Base-by-base conservation (phyloP, 2,797 vertebrate species). In the Falco columbarius region DNA sequence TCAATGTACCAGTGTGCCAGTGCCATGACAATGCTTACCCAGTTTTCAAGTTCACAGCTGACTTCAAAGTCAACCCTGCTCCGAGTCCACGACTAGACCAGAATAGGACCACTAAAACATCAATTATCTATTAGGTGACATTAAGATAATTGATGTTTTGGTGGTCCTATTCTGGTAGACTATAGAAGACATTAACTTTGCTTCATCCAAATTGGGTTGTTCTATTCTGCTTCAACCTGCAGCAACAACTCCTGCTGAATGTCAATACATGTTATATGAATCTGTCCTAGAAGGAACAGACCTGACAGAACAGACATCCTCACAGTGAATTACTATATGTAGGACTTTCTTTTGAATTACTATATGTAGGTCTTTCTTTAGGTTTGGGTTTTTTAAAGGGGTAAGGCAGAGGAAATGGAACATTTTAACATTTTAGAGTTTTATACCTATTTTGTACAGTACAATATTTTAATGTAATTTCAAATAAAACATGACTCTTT, bases 381-480 rank as follows among this genome's bases (percentile, higher is more conserved):
- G 3, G 15, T 58, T 76, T 63, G 14, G 14, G 5, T 1, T 10
- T 61, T 40, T 27, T 10, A 6, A 15, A 6, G 7, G 4, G 4
- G 14, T 0, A 1, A 77, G 47, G n/a, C 0, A 26, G 5, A 1
- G 6, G 9, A 2, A 89, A 89, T 92, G 14, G 8, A 66, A 40
- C 4, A 73, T 34, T 74, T 91, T 24, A 66, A 40, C 4, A 73
- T 34, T 74, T 91, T 24, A 85, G 19, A 18, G 56, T 2, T 87
- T 49, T 13, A 42, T n/a, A 59, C 10, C 2, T 34, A 22, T 74
- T 73, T 38, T 74, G 30, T 10, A 22, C 5, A 66, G 21, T 49
- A 59, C 8, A 73, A 56, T 63, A 82, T 42, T 77, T 89, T n/a
- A 85, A 85, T 77, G 61, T 21, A 18, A 81, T 89, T 89, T 76